Evolutionary conservation across 2,113 vertebrate species (phyloP).

Genomic region (Sus scrofa): T2T-Sscrofa CM000825.6:83926001-83926500

Average conservation of each 20-base stretch:
- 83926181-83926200: neutral
- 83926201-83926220: neutral
- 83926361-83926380: neutral
- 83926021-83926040: neutral
- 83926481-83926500: rapidly evolving
- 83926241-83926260: no score
- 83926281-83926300: neutral
- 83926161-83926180: neutral
- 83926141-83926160: neutral
- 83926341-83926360: neutral
- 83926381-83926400: neutral
- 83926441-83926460: neutral
- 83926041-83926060: neutral
- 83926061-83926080: neutral
- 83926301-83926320: neutral
- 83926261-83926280: neutral
- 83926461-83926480: neutral
- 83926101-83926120: neutral
- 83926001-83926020: neutral
- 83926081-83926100: neutral
- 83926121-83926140: neutral
- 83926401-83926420: neutral
- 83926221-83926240: rapidly evolving
- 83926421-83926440: neutral
- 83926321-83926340: neutral